A percentile compares a stretch with the other conserved stretches of the same genome.
These are phyloP conservation scores for Aleiodes sp. DNA, from an alignment of 1,140 invertebrate genomes.

Conservation along the genomic window DNA sequence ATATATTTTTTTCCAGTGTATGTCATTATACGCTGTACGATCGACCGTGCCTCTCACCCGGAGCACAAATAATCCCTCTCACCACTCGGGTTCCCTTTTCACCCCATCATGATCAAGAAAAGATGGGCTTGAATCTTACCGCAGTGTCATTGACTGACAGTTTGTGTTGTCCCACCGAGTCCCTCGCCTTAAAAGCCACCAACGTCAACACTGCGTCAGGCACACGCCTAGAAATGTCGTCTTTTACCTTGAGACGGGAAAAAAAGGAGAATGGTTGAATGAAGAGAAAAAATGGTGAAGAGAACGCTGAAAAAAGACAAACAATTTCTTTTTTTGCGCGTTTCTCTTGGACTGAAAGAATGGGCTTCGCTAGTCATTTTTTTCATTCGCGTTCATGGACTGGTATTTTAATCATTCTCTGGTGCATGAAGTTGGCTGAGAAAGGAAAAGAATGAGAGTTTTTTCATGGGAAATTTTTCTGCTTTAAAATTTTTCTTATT, in stretches of 20 bases:
- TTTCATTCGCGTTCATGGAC: not conserved
- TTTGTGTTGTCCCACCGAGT: not conserved
- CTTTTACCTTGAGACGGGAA: not conserved
- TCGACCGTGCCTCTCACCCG: constrained; percentile 3
- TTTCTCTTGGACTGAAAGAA: not conserved
- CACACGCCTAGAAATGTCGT: not conserved
- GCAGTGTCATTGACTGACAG: constrained; percentile 3
- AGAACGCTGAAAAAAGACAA: no score
- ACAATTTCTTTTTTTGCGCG: not conserved
- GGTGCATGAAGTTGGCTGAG: not conserved
- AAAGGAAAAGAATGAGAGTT: not conserved
- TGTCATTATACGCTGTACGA: constrained; percentile 15
- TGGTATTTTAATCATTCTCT: not conserved
- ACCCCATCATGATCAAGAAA: not conserved
- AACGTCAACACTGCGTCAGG: not conserved
- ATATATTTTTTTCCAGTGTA: not conserved
- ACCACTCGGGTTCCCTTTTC: no score
- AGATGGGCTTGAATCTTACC: not conserved
- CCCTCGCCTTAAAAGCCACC: not conserved
- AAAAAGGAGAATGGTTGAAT: not conserved
- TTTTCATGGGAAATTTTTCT: not conserved
- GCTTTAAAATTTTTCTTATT: not conserved
- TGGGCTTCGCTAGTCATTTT: not conserved
- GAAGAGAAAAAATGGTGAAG: not conserved
- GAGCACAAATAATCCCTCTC: constrained; percentile 1